Evolutionary conservation across 2,888 invertebrate genomes (phyloP), one percentile per base, ranked within the genome.

Genomic region (Drosophila aldrichi): DNA sequence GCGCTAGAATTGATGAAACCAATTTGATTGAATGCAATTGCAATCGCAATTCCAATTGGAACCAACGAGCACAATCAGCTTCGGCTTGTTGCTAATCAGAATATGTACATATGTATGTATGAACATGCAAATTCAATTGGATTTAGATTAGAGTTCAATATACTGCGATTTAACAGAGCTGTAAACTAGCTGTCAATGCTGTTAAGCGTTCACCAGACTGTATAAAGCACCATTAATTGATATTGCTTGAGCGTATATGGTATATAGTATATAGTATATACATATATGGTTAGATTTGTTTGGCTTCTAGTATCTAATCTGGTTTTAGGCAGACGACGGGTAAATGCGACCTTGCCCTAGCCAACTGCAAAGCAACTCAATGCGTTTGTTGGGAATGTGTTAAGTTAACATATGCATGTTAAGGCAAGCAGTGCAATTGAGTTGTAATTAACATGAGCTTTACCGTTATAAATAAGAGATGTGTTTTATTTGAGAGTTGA

Each of bases 271-370:
- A 36, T 3, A 22, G n/a, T 16, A 16, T 22, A 5, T 18, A 22
- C 20, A 10, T 7, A 12, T 36, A n/a, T 40, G 10, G 7, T 4
- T 12, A 32, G 32, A 36, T 49, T 18, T 38, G 10, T 44, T 22
- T 52, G 46, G 58, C 59, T 51, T 54, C 41, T 10, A 49, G 41
- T 58, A 78, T 66, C 74, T 75, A 59, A 75, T 75, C 78, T 72
- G 29, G 55, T 25, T 48, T n/a, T 20, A 22, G 25, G 8, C 51
- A 69, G 18, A 52, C 49, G 25, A 10, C 38, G 63, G 34, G 51
- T 36, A n/a, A 25, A 3, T 3, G 38, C 7, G 38, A 8, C 48
- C 43, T 38, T 58, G 32, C 44, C 65, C 57, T 55, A 44, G 43
- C 12, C 41, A 54, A 58, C 36, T 51, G 57, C 48, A 49, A 29